Evolutionary conservation across 2,888 invertebrate species (phyloP), one percentile per base, ranked within the genome.

Genomic region (Ophion slaviceki): DNA sequence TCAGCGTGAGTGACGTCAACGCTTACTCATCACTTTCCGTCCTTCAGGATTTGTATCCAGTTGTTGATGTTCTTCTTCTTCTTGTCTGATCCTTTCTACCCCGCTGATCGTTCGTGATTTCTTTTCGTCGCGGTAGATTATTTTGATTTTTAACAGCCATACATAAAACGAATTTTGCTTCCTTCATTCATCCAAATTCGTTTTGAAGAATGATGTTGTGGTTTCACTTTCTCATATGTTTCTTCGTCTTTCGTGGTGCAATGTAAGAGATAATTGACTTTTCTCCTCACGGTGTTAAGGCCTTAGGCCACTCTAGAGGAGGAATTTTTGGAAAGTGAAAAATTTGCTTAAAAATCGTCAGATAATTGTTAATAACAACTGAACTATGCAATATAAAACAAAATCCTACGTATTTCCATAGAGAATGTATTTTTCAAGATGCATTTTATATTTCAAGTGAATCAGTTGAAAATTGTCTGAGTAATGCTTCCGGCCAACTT

Each of bases 1-100:
- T 59, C 32, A 74, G 11, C 57, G 10, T 45, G 47, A 64, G 45
- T 53, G 40, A 61, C 64, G 64, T 57, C 68, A 74, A 70, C 36
- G 53, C 53, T 68, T 24, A 47, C 75, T 64, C 75, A 64, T 79
- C 62, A 36, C 32, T 62, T 53, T 45, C 62, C n/a, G 17, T 24
- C 24, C 40, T 45, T 36, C 40, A 61, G 14, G 11, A 61, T 62
- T 70, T 14, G n/a, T 36, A 36, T 17, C 4, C 3, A 3, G 24
- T 75, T 53, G 20, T 17, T 57, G 6, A 11, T 66, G 5, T 0
- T 66, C 67, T 74, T 67, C 20, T 59, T 14, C 57, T 5, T 45
- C 32, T 59, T 40, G 28, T 59, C 59, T 59, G 32, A 59, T 8
- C 20, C 28, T 20, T 20, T 59, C 11, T 45, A 68, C n/a, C 32